These are phyloP conservation scores for Numenius arquata DNA, from an alignment of 2,113 vertebrate genomes.

Conservation along the genomic window DNA sequence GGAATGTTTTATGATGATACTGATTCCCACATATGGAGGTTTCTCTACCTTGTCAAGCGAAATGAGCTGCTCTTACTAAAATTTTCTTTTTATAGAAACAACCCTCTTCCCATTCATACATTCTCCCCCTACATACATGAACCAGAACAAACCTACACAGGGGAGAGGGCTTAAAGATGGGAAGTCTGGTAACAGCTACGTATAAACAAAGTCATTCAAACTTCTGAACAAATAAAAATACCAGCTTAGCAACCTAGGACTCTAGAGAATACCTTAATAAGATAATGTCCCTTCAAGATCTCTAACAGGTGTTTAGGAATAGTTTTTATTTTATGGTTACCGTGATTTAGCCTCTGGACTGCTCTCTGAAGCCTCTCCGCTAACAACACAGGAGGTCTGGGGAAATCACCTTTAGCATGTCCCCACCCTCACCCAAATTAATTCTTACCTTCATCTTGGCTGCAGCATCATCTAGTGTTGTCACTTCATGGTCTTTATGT, in stretches of 20 bases:
- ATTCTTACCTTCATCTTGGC: conserved; percentile 85
- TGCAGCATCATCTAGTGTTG: conserved; percentile 81
- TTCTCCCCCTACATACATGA: neutral
- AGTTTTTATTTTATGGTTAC: neutral
- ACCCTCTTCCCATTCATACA: neutral
- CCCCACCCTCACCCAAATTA: neutral
- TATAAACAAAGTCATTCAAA: neutral
- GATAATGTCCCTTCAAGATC: neutral
- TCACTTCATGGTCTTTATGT: conserved; percentile 84
- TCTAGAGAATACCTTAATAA: neutral
- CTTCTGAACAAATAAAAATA: neutral
- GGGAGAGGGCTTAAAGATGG: neutral
- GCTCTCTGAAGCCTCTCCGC: neutral
- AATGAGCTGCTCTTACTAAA: neutral
- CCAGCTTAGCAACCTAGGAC: neutral
- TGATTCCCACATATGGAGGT: neutral
- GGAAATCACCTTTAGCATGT: neutral
- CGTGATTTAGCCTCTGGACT: neutral
- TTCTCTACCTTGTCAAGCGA: neutral
- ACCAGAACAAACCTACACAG: neutral
- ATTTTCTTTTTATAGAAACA: neutral
- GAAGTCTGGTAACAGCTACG: neutral
- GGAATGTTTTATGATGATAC: neutral
- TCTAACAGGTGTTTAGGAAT: neutral
- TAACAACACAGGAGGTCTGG: neutral